Evolutionary conservation across 1,140 invertebrate genomes (phyloP).

Genomic region (Aphelenchoides fujianensis): DNA sequence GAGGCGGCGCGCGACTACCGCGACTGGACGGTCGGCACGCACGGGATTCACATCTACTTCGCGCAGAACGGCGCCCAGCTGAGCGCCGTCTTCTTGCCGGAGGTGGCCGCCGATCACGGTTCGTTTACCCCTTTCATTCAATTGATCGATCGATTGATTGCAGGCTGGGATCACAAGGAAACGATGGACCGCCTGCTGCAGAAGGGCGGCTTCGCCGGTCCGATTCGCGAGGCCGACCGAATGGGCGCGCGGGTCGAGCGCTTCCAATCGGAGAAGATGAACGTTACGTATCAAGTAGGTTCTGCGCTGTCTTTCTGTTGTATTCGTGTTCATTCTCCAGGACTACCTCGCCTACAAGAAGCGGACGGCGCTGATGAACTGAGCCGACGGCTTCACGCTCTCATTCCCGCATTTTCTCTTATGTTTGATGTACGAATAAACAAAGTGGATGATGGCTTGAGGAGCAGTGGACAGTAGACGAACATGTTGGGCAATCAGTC

Average conservation of each 20-base stretch:
- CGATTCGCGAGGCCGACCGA: conserved; percentile 81
- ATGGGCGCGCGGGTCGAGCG: conserved; percentile 85
- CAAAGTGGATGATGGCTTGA: no score
- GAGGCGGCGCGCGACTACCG: conserved; percentile 89
- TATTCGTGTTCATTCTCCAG: background rate
- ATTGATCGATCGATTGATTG: conserved; percentile 39
- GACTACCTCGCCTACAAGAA: background rate
- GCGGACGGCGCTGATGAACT: background rate
- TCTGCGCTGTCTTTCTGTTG: no score
- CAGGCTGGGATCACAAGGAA: conserved; percentile 92
- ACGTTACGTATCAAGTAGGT: conserved; percentile 75
- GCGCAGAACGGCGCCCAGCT: conserved; percentile 86
- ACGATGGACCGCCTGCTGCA: conserved; percentile 93
- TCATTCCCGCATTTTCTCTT: conserved; percentile 3
- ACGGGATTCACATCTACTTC: conserved; percentile 97
- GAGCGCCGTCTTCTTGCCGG: conserved; percentile 94
- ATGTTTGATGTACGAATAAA: no score
- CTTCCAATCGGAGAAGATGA: conserved; percentile 84
- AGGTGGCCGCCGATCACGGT: conserved; percentile 96
- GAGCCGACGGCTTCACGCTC: background rate
- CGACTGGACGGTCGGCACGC: conserved; percentile 94
- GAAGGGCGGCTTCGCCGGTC: conserved; percentile 90
- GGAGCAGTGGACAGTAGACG: no score
- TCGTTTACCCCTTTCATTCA: conserved; percentile 14
- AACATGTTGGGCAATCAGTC: no score